Conservation (phyloP, 1,140 invertebrate genomes). For the Drosophila lacertosa region DNA sequence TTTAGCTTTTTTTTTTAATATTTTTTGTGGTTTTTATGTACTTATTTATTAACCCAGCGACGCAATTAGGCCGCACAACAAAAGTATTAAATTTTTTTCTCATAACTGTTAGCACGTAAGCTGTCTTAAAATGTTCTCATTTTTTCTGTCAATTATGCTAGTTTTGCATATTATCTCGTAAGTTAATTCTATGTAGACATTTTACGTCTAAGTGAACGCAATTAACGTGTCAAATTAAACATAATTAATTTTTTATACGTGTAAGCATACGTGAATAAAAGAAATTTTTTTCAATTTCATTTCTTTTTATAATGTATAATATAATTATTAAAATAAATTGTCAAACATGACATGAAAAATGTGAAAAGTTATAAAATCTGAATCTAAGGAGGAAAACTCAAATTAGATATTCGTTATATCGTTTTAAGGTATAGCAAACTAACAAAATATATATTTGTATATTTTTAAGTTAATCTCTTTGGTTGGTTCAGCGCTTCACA, state of each 20-base stretch:
- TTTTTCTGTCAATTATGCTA: conserved; percentile 30
- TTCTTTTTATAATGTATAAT: not conserved
- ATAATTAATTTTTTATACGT: conserved; percentile 35
- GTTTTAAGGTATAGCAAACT: too few relatives aligned
- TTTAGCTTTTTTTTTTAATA: conserved; percentile 7
- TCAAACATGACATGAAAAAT: too few relatives aligned
- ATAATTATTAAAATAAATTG: too few relatives aligned
- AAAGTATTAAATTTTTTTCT: conserved; percentile 42
- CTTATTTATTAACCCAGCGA: conserved; percentile 38
- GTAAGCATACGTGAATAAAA: conserved; percentile 46
- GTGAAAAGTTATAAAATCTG: too few relatives aligned
- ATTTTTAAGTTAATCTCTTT: not conserved
- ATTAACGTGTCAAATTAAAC: conserved; percentile 46
- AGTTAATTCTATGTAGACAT: conserved; percentile 30
- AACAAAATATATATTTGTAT: not conserved
- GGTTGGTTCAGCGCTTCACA: not conserved
- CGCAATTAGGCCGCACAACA: not conserved
- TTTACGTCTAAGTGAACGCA: conserved; percentile 21
- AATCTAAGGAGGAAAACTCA: too few relatives aligned
- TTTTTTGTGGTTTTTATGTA: conserved; percentile 13
- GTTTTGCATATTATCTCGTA: conserved; percentile 23
- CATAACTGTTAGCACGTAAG: conserved; percentile 38
- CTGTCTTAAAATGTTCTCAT: conserved; percentile 30
- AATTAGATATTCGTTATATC: too few relatives aligned
- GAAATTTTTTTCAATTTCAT: not conserved